Evolutionary conservation across 2,888 invertebrate genomes (phyloP), one percentile per base, ranked within the genome.

Genomic region (Calephelis perditalis): DNA sequence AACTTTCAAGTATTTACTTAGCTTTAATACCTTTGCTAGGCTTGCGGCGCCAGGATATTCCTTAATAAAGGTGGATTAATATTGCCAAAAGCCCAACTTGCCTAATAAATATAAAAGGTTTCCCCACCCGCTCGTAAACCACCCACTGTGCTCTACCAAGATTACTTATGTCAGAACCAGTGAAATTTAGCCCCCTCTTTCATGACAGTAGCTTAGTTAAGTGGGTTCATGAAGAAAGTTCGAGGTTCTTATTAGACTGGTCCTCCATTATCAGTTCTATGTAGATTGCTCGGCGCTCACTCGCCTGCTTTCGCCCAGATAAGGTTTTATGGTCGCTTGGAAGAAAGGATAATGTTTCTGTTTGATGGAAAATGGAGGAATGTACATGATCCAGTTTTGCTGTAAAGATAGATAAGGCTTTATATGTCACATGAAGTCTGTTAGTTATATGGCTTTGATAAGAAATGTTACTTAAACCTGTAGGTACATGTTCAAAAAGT

Each of bases 101-200:
- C 89, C 91, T 91, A 91, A 91, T 91, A 91, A 91, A 91, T 91
- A 91, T 91, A 91, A 91, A 90, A 91, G 90, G 87, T 84, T 89
- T 87, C 87, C 79, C 84, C 86, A 75, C 86, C 84, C 84, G 79
- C 71, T 84, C 87, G 82, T 88, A 89, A 89, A 86, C 82, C 86
- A 79, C 87, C 88, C 86, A 86, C 86, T 82, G 81, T 77, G 82
- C 84, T 82, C 79, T 77, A 78, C 78, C 79, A 87, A 89, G 89
- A 90, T 90, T 88, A 86, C 86, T 86, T 86, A 81, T 81, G 85
- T 81, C 82, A 72, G 71, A 70, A 69, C 88, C 86, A 85, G 70
- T 61, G 61, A 70, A 77, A 66, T 68, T 58, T 66, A 82, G 77
- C 63, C 85, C 71, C 76, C 69, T 74, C 76, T 85, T 86, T 82